A percentile compares a stretch with the other conserved stretches of the same genome.
phyloP scores from a whole-genome alignment of 2,888 invertebrate genomes.

The Eupsilia transversa region DNA sequence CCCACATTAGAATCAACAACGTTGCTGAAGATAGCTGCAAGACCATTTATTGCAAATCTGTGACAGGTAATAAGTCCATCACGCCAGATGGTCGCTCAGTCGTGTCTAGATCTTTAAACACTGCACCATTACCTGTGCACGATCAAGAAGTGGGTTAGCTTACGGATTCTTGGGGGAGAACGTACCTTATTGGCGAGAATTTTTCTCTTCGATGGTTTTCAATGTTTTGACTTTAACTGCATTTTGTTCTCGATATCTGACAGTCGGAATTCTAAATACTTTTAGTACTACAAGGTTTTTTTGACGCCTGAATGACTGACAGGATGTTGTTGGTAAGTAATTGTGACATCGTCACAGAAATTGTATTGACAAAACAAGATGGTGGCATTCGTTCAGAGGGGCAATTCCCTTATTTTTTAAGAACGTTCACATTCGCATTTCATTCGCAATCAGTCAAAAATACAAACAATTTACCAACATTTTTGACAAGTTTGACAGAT shows the following conservation, averaged over 20 bases:
- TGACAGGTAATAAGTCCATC: conserved; percentile 50
- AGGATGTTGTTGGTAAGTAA: neutral
- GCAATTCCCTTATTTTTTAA: too few species aligned
- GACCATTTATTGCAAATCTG: conserved; percentile 21
- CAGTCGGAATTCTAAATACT: neutral
- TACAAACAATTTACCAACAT: too few species aligned
- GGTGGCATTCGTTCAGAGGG: neutral
- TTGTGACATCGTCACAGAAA: neutral
- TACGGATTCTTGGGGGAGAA: conserved; percentile 13
- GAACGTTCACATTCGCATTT: too few species aligned
- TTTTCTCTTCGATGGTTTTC: neutral
- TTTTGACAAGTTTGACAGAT: too few species aligned
- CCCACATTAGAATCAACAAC: conserved; percentile 21
- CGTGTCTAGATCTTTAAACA: conserved; percentile 49
- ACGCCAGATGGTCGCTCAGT: conserved; percentile 50
- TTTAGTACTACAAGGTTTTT: neutral
- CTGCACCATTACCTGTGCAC: conserved; percentile 45
- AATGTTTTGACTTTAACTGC: neutral
- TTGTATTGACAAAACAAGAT: neutral
- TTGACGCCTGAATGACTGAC: neutral
- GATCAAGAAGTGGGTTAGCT: conserved; percentile 49
- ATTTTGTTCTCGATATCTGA: neutral
- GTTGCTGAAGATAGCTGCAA: conserved; percentile 4
- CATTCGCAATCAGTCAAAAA: too few species aligned
- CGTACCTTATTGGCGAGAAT: neutral